Conservation (phyloP, 2,888 invertebrate genomes). For the Marasmarcha lunaedactyla region DNA sequence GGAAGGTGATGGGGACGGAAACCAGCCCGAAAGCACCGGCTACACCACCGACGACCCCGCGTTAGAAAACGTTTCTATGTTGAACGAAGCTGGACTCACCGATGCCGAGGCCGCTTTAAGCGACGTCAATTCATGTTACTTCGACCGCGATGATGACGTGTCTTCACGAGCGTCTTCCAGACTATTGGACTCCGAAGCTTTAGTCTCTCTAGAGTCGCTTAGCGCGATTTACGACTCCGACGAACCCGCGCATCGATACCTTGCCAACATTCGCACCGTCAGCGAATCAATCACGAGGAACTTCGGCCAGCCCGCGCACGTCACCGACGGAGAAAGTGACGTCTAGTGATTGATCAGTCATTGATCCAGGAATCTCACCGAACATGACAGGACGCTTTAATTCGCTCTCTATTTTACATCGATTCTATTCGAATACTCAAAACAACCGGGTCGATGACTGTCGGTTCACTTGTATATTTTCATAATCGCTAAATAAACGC, state of each 20-base stretch:
- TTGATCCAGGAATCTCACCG: constrained; percentile 5
- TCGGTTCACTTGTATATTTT: neutral
- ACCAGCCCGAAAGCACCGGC: constrained; percentile 78
- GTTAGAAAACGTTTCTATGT: constrained; percentile 85
- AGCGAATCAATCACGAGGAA: constrained; percentile 82
- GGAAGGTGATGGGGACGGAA: constrained; percentile 62
- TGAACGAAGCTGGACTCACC: constrained; percentile 87
- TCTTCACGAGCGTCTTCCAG: constrained; percentile 88
- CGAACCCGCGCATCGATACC: constrained; percentile 73
- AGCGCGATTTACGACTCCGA: constrained; percentile 86
- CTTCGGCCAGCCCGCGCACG: constrained; percentile 77
- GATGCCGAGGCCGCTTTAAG: constrained; percentile 90
- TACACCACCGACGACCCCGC: constrained; percentile 92
- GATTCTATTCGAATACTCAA: constrained; percentile 41
- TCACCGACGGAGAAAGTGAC: constrained; percentile 77
- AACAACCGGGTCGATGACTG: neutral
- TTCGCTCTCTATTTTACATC: constrained; percentile 46
- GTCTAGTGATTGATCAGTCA: constrained; percentile 43
- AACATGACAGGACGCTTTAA: constrained; percentile 26
- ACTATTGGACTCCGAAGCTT: constrained; percentile 81
- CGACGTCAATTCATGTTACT: constrained; percentile 87
- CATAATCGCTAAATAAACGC: constrained; percentile 24
- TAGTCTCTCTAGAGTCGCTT: constrained; percentile 82
- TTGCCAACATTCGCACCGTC: constrained; percentile 80
- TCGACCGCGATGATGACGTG: constrained; percentile 80